Base-by-base conservation (phyloP, 2,113 vertebrate species). In the Lepisosteus osseus region DNA sequence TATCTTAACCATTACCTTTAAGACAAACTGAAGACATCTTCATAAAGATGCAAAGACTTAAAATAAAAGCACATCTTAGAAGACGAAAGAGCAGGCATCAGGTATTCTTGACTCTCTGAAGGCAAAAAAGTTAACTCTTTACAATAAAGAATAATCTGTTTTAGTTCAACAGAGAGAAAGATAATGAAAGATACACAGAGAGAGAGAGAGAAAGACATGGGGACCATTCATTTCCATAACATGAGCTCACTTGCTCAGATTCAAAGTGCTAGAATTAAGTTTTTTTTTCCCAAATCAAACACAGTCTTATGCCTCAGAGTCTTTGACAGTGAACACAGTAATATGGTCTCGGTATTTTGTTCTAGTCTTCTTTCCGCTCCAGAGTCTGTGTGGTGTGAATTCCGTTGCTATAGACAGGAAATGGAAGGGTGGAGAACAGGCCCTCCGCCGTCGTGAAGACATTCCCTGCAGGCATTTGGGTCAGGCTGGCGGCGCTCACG, bases 261-360 rank as follows among this genome's bases (percentile, higher is more conserved):
- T 96, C 95, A 99, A 99, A 99, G 96, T 99, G 97, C 96, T 97
- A 92, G 92, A 95, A 94, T 95, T 92, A 94, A 89, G 91, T 76
- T 73, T 68, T 84, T 29, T 79, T 82, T 80, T 77, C 90, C 89
- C 91, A 90, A 89, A 93, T 83, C 89, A 93, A 93, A 94, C 91
- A 93, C 85, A 92, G 91, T 94, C 91, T 81, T 92, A 89, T 89
- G 92, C 94, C 93, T 94, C 89, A 90, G 82, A 83, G 87, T 86
- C 82, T 76, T 76, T 86, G 79, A 89, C 90, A 93, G 91, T 88
- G 90, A 92, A 93, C 93, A 94, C 93, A 94, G 92, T 93, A 89
- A 91, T 84, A 89, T 91, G 94, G 93, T 94, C 94, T 83, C 43
- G 70, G 45, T n/a, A 76, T 72, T 72, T 86, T 77, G 85, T 83